phyloP scores from a whole-genome alignment of 2,888 invertebrate species.

The Microchrysa polita region DNA sequence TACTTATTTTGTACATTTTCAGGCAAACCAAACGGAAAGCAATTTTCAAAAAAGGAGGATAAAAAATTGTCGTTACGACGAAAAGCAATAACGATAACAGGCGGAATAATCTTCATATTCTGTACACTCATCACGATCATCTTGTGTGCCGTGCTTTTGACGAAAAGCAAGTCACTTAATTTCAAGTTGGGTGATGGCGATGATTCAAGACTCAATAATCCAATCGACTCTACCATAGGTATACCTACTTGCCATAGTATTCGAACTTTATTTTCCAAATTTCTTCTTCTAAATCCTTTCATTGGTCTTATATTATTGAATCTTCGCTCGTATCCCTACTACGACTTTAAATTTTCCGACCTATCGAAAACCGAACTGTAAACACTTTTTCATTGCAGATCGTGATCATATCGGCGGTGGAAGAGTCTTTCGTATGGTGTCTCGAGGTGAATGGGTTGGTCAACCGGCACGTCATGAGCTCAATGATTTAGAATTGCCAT shows the following conservation, averaged over 20 bases:
- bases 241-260: conserved; percentile 52
- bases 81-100: conserved; percentile 25
- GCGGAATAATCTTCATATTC: conserved; percentile 5
- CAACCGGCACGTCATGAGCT: conserved; percentile 67
- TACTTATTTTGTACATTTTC: conserved; percentile 50
- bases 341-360: background rate
- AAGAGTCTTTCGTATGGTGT: conserved; percentile 67
- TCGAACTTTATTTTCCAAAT: conserved; percentile 9
- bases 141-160: background rate
- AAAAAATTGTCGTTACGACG: conserved; percentile 25
- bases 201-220: conserved; percentile 63
- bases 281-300: background rate
- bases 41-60: conserved; percentile 24
- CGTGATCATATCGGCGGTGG: conserved; percentile 51
- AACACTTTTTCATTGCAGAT: conserved; percentile 47
- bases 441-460: conserved; percentile 74
- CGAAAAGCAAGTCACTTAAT: conserved; percentile 40
- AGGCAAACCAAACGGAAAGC: conserved; percentile 50
- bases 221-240: conserved; percentile 65
- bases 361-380: background rate
- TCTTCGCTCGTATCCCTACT: conserved; percentile 19
- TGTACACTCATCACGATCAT: conserved; percentile 14
- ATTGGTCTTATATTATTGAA: conserved; percentile 16
- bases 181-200: conserved; percentile 60
- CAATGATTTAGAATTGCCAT: conserved; percentile 65